phyloP scores from a whole-genome alignment of 2,113 vertebrate genomes.

The Oophaga pumilio region DNA sequence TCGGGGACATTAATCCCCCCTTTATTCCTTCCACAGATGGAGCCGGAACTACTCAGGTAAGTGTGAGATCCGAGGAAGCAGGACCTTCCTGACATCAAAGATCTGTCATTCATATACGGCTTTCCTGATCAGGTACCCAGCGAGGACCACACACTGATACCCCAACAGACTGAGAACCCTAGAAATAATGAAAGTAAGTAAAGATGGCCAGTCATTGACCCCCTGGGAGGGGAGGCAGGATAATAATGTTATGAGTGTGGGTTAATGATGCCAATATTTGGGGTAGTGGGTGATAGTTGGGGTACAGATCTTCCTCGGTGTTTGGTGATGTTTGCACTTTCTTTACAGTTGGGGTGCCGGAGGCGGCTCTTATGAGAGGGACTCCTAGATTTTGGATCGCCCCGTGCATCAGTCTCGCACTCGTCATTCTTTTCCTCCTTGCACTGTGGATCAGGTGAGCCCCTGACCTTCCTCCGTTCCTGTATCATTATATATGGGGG shows the following conservation, averaged over 20 bases:
- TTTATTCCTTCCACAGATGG: not conserved
- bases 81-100: too few relatives aligned
- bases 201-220: too few relatives aligned
- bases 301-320: not conserved
- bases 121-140: not conserved
- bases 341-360: not conserved
- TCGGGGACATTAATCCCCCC: not conserved
- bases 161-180: not conserved
- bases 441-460: slow-evolving; percentile 68
- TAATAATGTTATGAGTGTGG: not conserved
- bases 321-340: not conserved
- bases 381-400: slow-evolving; percentile 42
- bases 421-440: slow-evolving; percentile 60
- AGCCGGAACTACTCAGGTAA: not conserved
- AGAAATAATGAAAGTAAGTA: not conserved
- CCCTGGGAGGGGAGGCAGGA: not conserved
- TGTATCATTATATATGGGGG: too few relatives aligned
- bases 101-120: not conserved
- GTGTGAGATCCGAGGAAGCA: not conserved
- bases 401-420: slow-evolving; percentile 62
- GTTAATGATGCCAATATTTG: not conserved
- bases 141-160: too few relatives aligned
- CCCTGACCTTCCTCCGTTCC: too few relatives aligned
- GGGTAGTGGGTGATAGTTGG: not conserved
- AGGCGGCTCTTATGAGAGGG: not conserved